Evolutionary conservation across 2,888 invertebrate species (phyloP).

Genomic region (Aspidiotus destructor): DNA sequence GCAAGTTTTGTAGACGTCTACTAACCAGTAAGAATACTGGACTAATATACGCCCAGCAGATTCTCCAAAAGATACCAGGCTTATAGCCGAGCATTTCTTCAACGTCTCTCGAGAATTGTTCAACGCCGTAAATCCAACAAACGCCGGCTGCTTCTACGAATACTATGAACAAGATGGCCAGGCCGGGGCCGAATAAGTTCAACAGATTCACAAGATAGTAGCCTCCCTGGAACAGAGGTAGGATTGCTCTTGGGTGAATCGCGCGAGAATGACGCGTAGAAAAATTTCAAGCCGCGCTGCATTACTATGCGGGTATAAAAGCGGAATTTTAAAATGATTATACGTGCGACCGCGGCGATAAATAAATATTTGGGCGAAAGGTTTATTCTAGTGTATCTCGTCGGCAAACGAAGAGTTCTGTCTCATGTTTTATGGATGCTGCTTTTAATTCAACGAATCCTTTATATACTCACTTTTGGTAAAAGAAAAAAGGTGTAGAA

Average conservation of each 20-base stretch:
- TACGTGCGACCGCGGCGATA: slow-evolving; percentile 27
- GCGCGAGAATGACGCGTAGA: not conserved
- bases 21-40: slow-evolving; percentile 71
- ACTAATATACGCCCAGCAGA: slow-evolving; percentile 79
- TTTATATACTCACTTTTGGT: slow-evolving; percentile 26
- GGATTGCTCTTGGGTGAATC: slow-evolving; percentile 21
- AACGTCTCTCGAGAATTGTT: slow-evolving; percentile 68
- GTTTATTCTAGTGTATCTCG: slow-evolving; percentile 15
- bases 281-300: not conserved
- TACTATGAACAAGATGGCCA: slow-evolving; percentile 80
- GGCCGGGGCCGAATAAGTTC: slow-evolving; percentile 77
- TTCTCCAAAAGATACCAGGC: slow-evolving; percentile 69
- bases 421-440: slow-evolving; percentile 32
- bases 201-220: slow-evolving; percentile 76
- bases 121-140: slow-evolving; percentile 81
- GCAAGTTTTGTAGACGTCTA: slow-evolving; percentile 20
- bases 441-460: slow-evolving; percentile 32
- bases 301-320: slow-evolving; percentile 1
- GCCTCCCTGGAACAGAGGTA: slow-evolving; percentile 56
- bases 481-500: slow-evolving; percentile 28
- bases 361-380: slow-evolving; percentile 26
- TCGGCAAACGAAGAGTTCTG: slow-evolving; percentile 7
- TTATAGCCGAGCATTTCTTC: slow-evolving; percentile 71
- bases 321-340: slow-evolving; percentile 27
- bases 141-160: slow-evolving; percentile 84